Percentiles rank a stretch among this genome's conserved stretches.
Conservation (phyloP, 2,797 vertebrate genomes). For the Anguilla obscura region DNA sequence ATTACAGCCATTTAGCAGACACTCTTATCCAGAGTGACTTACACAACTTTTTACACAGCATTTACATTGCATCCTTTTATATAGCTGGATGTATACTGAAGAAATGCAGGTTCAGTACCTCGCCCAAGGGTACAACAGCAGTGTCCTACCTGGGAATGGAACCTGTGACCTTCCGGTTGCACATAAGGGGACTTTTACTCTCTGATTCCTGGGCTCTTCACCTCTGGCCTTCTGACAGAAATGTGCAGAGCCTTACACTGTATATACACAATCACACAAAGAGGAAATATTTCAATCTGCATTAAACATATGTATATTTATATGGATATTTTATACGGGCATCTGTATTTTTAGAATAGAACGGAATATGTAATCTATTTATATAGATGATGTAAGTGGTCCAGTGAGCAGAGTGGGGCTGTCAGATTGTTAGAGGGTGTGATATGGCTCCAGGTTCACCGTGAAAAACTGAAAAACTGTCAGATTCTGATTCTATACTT, state of each 20-base stretch:
- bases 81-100: too few relatives aligned
- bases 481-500: background rate
- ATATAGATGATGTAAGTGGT: background rate
- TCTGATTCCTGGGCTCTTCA: too few relatives aligned
- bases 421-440: background rate
- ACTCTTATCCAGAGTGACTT: too few relatives aligned
- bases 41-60: too few relatives aligned
- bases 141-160: too few relatives aligned
- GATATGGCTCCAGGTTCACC: background rate
- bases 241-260: background rate
- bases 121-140: too few relatives aligned
- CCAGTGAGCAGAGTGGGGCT: background rate
- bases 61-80: too few relatives aligned
- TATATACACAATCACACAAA: background rate
- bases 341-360: slow-evolving; percentile 17
- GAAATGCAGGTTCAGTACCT: too few relatives aligned
- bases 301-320: slow-evolving; percentile 2
- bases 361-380: background rate
- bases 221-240: background rate
- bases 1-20: too few relatives aligned
- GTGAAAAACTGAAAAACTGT: background rate
- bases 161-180: too few relatives aligned
- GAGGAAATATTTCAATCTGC: background rate
- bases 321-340: slow-evolving; percentile 1
- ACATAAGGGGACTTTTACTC: too few relatives aligned